phyloP scores from a whole-genome alignment of 2,113 vertebrate genomes.

The Thunnus maccoyii region DNA sequence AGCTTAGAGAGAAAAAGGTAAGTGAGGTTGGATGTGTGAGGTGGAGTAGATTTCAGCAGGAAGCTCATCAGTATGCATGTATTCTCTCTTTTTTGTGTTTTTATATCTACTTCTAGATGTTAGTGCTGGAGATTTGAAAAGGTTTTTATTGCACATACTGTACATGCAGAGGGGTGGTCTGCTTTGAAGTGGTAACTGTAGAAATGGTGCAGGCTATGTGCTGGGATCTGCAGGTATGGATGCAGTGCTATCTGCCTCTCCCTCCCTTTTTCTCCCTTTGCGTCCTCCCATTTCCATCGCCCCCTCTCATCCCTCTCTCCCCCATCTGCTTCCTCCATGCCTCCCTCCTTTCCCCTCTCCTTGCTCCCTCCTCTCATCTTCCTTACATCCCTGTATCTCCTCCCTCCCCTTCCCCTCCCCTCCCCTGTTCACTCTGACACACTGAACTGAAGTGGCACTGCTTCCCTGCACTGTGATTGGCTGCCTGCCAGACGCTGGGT shows the following conservation, averaged over 20 bases:
- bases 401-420: neutral
- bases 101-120: neutral
- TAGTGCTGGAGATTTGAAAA: neutral
- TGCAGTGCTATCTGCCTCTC: slow-evolving; percentile 22
- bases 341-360: neutral
- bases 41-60: no score
- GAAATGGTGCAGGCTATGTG: slow-evolving; percentile 44
- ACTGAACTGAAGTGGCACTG: slow-evolving; percentile 86
- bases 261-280: neutral
- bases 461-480: slow-evolving; percentile 81
- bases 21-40: neutral
- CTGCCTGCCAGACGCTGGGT: slow-evolving; percentile 81
- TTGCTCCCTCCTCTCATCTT: slow-evolving; percentile 24
- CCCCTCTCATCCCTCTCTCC: slow-evolving; percentile 15
- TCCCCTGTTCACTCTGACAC: slow-evolving; percentile 76
- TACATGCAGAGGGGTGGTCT: neutral
- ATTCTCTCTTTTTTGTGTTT: neutral
- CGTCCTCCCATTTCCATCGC: slow-evolving; percentile 16
- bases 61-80: slow-evolving; percentile 20
- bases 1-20: slow-evolving; percentile 2
- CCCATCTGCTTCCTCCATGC: neutral
- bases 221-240: slow-evolving; percentile 39
- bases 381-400: slow-evolving; percentile 13
- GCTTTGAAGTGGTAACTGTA: neutral
- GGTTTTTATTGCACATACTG: neutral